Evolutionary conservation across 2,888 invertebrate genomes (phyloP).

Genomic region (Agriopis leucophaearia): DNA sequence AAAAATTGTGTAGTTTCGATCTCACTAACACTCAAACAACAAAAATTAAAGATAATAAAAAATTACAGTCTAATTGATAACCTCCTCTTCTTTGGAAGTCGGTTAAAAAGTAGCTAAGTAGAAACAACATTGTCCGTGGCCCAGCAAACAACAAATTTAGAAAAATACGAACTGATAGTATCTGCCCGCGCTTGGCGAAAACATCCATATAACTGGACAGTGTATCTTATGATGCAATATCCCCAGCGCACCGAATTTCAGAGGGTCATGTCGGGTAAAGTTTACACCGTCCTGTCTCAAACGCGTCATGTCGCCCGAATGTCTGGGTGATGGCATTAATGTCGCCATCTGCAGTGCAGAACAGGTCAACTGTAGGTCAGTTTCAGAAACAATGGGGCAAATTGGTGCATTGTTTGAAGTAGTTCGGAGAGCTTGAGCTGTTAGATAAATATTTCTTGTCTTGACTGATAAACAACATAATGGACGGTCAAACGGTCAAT

Average conservation of each 20-base stretch:
- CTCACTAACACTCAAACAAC: no score
- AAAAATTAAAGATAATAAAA: no score
- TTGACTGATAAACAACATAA: no score
- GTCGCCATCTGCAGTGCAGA: conserved; percentile 9
- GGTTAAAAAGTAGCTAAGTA: no score
- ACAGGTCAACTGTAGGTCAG: conserved; percentile 1
- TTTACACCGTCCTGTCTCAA: conserved; percentile 2
- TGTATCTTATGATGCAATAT: conserved; percentile 17
- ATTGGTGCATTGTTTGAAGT: conserved; percentile 3
- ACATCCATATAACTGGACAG: not conserved
- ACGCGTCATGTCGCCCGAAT: conserved; percentile 9
- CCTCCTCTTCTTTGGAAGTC: no score
- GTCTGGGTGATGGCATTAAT: conserved; percentile 13
- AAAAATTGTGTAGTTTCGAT: no score
- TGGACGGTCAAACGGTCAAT: no score
- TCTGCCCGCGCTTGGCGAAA: no score
- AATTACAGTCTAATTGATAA: no score
- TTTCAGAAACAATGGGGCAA: conserved; percentile 11
- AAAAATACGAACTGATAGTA: no score
- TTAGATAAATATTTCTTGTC: not conserved
- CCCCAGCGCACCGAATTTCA: not conserved
- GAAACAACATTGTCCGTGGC: no score
- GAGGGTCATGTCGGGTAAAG: conserved; percentile 14
- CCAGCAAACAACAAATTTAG: no score
- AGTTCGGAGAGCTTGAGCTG: not conserved